These are phyloP conservation scores for Octopus bimaculoides DNA, from an alignment of 1,140 invertebrate species.

Conservation along the genomic window DNA sequence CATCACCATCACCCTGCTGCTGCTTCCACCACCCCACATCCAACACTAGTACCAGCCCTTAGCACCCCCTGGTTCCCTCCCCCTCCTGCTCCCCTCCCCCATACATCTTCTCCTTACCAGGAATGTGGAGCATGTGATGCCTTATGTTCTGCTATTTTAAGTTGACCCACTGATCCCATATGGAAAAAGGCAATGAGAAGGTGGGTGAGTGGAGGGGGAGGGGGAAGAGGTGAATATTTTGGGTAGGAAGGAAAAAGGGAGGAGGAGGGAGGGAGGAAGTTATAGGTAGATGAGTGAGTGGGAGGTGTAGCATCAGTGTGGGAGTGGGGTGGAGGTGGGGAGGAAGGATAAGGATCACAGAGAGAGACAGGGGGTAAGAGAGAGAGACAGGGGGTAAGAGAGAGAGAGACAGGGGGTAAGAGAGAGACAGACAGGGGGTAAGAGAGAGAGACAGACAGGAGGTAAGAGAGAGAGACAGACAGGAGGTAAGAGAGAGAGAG, in stretches of 20 bases:
- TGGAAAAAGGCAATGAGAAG: background rate
- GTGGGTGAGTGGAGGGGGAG: background rate
- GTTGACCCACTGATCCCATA: constrained; percentile 3
- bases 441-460: no score
- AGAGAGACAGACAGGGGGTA: background rate
- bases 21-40: background rate
- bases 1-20: background rate
- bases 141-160: constrained; percentile 7
- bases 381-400: no score
- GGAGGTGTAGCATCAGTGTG: no score
- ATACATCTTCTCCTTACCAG: background rate
- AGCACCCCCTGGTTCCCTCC: background rate
- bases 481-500: no score
- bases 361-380: no score
- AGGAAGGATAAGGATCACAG: background rate
- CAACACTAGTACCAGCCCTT: background rate
- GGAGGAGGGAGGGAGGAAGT: background rate
- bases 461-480: no score
- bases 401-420: no score
- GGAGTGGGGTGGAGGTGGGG: background rate
- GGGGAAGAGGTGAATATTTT: background rate
- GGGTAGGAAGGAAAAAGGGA: background rate
- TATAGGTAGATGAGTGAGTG: no score
- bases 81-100: background rate
- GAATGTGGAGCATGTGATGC: constrained; percentile 10